A percentile compares a stretch with the other conserved stretches of the same genome.
These are phyloP conservation scores for Premnoplex brunnescens DNA, from an alignment of 2,797 vertebrate genomes.

Conservation along the genomic window DNA sequence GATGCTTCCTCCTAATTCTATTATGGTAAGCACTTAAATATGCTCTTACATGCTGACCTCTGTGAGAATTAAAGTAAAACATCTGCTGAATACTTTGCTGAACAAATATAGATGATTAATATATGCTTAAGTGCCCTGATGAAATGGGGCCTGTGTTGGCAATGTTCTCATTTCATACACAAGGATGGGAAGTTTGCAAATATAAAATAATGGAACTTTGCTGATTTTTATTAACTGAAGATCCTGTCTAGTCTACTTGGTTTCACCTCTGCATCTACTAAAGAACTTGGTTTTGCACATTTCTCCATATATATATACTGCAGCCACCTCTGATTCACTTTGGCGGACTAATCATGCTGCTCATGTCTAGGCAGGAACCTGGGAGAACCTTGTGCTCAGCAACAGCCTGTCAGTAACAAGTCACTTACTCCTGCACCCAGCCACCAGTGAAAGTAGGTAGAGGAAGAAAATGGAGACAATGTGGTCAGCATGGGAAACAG, in stretches of 20 bases:
- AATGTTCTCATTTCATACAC: not conserved
- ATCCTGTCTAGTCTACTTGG: not conserved
- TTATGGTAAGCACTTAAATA: conserved; percentile 27
- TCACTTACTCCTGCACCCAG: not conserved
- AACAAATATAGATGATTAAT: conserved; percentile 41
- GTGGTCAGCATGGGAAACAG: not conserved
- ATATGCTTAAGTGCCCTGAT: not conserved
- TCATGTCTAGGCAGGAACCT: not conserved
- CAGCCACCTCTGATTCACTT: not conserved
- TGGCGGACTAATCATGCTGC: not conserved
- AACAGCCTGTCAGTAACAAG: not conserved
- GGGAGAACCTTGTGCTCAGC: not conserved
- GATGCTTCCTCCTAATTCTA: conserved; percentile 21
- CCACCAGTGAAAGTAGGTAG: not conserved
- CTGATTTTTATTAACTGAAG: not conserved
- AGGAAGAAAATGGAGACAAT: not conserved
- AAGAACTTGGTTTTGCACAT: not conserved
- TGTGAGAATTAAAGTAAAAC: conserved; percentile 35
- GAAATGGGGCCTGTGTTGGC: not conserved
- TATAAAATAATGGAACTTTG: not conserved
- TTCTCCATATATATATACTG: not conserved
- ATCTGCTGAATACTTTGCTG: conserved; percentile 27
- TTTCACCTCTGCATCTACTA: not conserved
- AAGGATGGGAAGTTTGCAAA: not conserved
- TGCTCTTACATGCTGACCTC: conserved; percentile 10